phyloP scores from a whole-genome alignment of 2,888 invertebrate genomes.

The Laothoe populi region DNA sequence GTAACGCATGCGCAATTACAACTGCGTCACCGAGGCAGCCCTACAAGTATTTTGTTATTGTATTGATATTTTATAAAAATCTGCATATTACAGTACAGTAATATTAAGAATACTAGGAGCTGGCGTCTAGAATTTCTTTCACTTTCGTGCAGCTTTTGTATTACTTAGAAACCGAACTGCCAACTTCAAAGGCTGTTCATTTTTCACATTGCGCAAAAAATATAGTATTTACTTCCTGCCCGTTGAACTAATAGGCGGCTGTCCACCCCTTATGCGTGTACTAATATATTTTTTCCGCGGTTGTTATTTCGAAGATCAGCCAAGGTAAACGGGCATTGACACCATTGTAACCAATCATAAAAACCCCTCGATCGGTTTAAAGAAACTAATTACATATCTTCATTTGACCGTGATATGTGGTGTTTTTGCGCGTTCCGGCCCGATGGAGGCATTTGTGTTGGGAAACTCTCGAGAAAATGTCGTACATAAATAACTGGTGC shows the following conservation, averaged over 20 bases:
- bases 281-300: conserved; percentile 41
- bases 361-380: conserved; percentile 63
- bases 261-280: conserved; percentile 37
- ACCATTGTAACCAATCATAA: conserved; percentile 64
- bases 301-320: conserved; percentile 65
- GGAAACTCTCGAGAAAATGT: conserved; percentile 66
- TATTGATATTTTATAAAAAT: too few relatives aligned
- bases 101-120: too few relatives aligned
- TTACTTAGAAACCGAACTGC: too few relatives aligned
- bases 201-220: neutral
- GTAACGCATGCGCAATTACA: too few relatives aligned
- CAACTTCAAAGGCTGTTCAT: neutral
- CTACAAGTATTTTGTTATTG: too few relatives aligned
- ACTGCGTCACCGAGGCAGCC: too few relatives aligned
- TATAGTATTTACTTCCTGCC: neutral
- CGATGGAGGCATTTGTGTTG: conserved; percentile 58
- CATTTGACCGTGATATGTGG: conserved; percentile 80
- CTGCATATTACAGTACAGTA: too few relatives aligned
- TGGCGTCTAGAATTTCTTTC: too few relatives aligned
- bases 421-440: conserved; percentile 71
- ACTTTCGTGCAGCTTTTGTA: too few relatives aligned
- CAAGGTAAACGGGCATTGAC: conserved; percentile 73
- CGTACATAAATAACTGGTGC: conserved; percentile 36
- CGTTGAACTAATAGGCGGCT: neutral
- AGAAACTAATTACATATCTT: conserved; percentile 81